phyloP scores from a whole-genome alignment of 2,888 invertebrate species.

The Magallana nippona region DNA sequence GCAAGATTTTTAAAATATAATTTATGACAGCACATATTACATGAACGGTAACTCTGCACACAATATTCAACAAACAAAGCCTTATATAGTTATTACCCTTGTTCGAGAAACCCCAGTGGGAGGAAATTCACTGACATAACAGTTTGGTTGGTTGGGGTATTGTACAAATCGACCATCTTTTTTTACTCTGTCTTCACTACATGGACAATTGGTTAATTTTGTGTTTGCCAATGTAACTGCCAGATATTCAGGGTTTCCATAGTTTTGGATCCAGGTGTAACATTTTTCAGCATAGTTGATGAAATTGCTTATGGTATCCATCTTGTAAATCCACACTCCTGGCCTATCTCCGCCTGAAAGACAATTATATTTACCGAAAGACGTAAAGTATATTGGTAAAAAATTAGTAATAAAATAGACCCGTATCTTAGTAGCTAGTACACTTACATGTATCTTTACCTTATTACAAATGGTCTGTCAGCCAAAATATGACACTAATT shows the following conservation, averaged over 20 bases:
- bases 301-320: conserved; percentile 34
- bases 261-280: conserved; percentile 23
- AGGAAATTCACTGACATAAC: conserved; percentile 34
- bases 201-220: conserved; percentile 38
- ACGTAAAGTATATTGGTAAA: not conserved
- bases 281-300: conserved; percentile 42
- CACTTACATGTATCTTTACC: too few species aligned
- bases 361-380: too few species aligned
- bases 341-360: not conserved
- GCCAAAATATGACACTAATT: too few species aligned
- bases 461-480: too few species aligned
- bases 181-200: conserved; percentile 18
- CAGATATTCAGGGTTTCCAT: not conserved
- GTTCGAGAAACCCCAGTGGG: not conserved
- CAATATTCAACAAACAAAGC: too few species aligned
- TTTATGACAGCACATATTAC: too few species aligned
- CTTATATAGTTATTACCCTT: conserved; percentile 30
- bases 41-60: too few species aligned
- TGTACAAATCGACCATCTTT: conserved; percentile 33
- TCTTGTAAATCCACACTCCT: conserved; percentile 38
- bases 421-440: too few species aligned
- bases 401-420: too few species aligned
- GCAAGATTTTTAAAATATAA: too few species aligned
- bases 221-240: not conserved
- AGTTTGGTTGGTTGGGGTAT: not conserved